These are phyloP conservation scores for Apamea sordens DNA, from an alignment of 2,888 invertebrate genomes.

Conservation along the genomic window DNA sequence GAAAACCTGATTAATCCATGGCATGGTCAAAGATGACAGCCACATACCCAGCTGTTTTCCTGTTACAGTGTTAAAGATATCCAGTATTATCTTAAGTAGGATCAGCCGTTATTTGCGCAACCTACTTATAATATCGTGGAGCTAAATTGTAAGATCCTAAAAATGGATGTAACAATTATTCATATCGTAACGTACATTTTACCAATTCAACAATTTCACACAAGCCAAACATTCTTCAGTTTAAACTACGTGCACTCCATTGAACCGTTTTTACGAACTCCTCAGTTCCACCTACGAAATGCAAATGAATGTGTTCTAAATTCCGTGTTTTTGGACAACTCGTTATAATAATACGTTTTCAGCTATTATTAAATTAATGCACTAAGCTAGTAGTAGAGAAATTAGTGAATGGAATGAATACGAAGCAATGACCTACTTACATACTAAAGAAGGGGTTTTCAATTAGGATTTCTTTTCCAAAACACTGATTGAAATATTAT, in stretches of 20 bases:
- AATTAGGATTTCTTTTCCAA: not conserved
- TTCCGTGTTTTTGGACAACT: slow-evolving; percentile 30
- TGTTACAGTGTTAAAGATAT: not conserved
- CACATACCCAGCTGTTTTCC: not conserved
- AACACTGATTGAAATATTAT: slow-evolving; percentile 14
- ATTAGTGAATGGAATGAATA: slow-evolving; percentile 10
- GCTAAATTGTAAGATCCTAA: not conserved
- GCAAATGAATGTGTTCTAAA: slow-evolving; percentile 31
- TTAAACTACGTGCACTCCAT: not conserved
- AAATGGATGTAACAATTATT: too few relatives aligned
- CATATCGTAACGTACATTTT: not conserved
- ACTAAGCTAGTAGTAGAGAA: not conserved
- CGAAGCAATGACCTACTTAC: slow-evolving; percentile 21
- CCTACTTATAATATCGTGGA: not conserved
- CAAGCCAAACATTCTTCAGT: not conserved
- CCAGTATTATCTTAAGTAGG: not conserved
- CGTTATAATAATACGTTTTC: slow-evolving; percentile 16
- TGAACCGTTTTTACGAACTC: slow-evolving; percentile 41
- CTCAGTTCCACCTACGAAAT: slow-evolving; percentile 29
- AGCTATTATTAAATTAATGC: slow-evolving; percentile 37
- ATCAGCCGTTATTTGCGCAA: not conserved
- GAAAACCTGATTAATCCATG: not conserved
- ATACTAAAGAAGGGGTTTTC: not conserved
- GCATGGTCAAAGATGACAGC: not conserved
- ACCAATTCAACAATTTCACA: not conserved